Base-by-base conservation (phyloP, 2,888 invertebrate genomes). In the Nysson spinosus region DNA sequence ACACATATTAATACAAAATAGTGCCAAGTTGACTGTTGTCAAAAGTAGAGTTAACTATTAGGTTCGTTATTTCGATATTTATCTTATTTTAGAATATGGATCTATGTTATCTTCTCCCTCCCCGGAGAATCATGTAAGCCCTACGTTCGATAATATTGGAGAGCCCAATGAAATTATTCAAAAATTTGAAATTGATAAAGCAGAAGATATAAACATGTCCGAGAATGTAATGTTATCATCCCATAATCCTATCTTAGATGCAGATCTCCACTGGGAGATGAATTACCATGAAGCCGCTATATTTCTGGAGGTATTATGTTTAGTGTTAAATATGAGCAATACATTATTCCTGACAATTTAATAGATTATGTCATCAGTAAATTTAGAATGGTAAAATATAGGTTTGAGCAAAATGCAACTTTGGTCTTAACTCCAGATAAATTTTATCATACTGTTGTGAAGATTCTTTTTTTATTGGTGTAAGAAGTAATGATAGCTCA, bases 231-330 rank as follows among this genome's bases (percentile, higher is more conserved):
- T 78, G 1, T 72, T 85, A 24, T 75, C 85, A 1, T 74, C 84
- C 26, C 80, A 80, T 20, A 74, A 83, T 19, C 54, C 72, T 9
- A 56, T 75, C 12, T 62, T 83, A 43, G 86, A 88, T 56, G 79
- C 84, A 3, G 87, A 87, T 43, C 80, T 86, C 61, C 92, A 93
- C 73, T 96, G 95, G 95, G 93, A 95, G 87, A 94, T 95, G 92
- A 96, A 96, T 87, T 96, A 95, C 84, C 95, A 95, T 80, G 95
- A 96, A 83, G 95, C 96, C 11, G 94, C 96, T 43, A 96, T 96
- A 80, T 96, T 93, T 88, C 89, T 96, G 78, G 94, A 95, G 90
- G 94, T 93, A 88, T 56, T 11, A n/a, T 19, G 12, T 6, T 24
- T 44, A 2, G 3, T 19, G 19, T 35, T 20, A 37, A 16, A 6